Base-by-base conservation (phyloP, 2,888 invertebrate species). In the Meiosimyza platycephala region DNA sequence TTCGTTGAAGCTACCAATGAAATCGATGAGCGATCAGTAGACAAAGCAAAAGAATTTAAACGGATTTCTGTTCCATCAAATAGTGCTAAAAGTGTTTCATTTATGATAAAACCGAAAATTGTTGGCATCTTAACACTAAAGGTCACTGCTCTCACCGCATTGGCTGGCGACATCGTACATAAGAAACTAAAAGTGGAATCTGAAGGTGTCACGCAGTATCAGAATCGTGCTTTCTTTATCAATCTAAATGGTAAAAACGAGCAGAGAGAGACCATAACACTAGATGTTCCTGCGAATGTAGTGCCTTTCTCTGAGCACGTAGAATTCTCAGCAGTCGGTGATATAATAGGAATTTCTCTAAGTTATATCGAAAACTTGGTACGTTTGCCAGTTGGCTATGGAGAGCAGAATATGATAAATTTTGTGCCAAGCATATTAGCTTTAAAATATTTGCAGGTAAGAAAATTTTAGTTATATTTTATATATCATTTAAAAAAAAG, bases 201-300 rank as follows among this genome's bases (percentile, higher is more conserved):
- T 0, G 94, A 94, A 86, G 95, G 95, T 3, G 89, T 92, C 40
- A 91, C 91, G 0, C 87, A 91, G 6, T 91, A 91, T 76, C 89
- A 90, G 67, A 90, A 92, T 11, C 90, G 90, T 75, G 40, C 40
- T 7, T 40, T 40, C 9, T 40, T 9, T 9, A 40, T 40, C 40
- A 40, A 40, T 9, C 9, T 40, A 40, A 40, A 9, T 9, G 9
- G 1, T 9, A 40, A 40, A 9, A 3, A 6, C 1, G 40, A 40
- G 40, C 6, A 40, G 9, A 40, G 9, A 9, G 40, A 40, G 9
- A 40, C 40, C 5, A 82, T 87, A 57, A 79, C 91, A 15, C 81
- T 85, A 7, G 70, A 76, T 12, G 79, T 91, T 47, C 91, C 91
- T 0, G 80, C 86, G 2, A 87, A 89, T 64, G 81, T 89, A 12